Base-by-base conservation (phyloP, 2,888 invertebrate genomes). In the Galerucella nymphaeae region DNA sequence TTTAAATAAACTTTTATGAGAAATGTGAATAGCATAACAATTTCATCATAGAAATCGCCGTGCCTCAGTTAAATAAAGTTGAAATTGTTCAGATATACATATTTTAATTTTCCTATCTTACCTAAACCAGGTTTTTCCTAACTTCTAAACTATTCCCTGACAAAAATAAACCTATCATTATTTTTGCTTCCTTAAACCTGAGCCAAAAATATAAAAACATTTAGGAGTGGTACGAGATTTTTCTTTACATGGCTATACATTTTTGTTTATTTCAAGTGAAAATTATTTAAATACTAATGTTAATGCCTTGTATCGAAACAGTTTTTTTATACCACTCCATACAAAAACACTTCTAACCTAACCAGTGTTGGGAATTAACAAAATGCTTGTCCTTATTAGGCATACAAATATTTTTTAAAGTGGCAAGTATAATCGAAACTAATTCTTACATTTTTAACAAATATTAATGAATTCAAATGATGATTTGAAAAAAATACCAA, bases 41-140 rank as follows among this genome's bases (percentile, higher is more conserved):
- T 53, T 18, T 9, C 18, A 10, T 53, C 16, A 9, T 11, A 53
- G 16, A 53, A 53, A 18, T 53, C 53, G 53, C 53, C 18, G 18
- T 53, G 16, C 53, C 53, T 53, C 18, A 16, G 53, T 53, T 10
- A 53, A 53, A 50, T 9, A 53, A 10, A 3, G 53, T 53, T 16
- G 9, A 18, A 53, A 18, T 10, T 53, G 18, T 53, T 53, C 53
- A 18, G 1, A n/a, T 16, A 53, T 53, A 10, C 9, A 16, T 10
- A 53, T 53, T 18, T 50, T n/a, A n/a, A 18, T 53, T 18, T 53
- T 18, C 53, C 53, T 53, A 53, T 72, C 67, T 83, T 83, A 83
- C 83, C 83, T 83, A 84, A 84, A 83, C 83, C 83, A 84, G 83
- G 83, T 83, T 82, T 82, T 80, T 79, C 69, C 45, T 61, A 62